phyloP scores from a whole-genome alignment of 2,797 vertebrate species.

The Dendrocincla fuliginosa region DNA sequence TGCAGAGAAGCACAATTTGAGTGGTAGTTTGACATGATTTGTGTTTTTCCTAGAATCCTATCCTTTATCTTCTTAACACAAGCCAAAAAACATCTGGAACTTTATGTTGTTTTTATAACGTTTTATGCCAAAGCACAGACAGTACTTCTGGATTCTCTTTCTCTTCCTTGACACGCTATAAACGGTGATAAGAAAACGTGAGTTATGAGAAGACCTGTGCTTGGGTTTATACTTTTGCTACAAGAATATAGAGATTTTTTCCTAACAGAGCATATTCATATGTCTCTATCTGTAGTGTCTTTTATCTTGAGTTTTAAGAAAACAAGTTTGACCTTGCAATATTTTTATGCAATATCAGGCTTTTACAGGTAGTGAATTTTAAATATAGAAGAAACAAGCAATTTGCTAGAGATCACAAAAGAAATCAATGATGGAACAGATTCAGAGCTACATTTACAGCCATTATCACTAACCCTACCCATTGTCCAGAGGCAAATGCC shows the following conservation, averaged over 20 bases:
- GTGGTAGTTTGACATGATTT: neutral
- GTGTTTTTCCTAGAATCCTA: neutral
- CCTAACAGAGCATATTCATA: neutral
- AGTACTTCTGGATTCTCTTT: neutral
- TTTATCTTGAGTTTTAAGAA: neutral
- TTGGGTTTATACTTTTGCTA: neutral
- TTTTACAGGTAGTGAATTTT: neutral
- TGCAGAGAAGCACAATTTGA: neutral
- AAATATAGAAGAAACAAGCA: neutral
- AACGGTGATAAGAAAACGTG: slow-evolving; percentile 20
- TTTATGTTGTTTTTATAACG: neutral
- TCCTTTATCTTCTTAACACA: neutral
- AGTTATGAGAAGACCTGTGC: neutral
- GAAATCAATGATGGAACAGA: neutral
- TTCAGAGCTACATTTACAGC: neutral
- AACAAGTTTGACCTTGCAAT: neutral
- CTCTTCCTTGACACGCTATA: neutral
- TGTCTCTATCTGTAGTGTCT: neutral
- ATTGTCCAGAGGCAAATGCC: neutral
- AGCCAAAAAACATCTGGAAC: slow-evolving; percentile 13
- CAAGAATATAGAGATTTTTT: neutral
- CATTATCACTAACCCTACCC: neutral
- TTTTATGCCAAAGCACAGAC: slow-evolving; percentile 17
- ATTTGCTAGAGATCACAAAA: neutral
- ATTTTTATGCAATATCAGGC: neutral